phyloP scores from a whole-genome alignment of 2,888 invertebrate genomes.

The Lochmaea capreae region DNA sequence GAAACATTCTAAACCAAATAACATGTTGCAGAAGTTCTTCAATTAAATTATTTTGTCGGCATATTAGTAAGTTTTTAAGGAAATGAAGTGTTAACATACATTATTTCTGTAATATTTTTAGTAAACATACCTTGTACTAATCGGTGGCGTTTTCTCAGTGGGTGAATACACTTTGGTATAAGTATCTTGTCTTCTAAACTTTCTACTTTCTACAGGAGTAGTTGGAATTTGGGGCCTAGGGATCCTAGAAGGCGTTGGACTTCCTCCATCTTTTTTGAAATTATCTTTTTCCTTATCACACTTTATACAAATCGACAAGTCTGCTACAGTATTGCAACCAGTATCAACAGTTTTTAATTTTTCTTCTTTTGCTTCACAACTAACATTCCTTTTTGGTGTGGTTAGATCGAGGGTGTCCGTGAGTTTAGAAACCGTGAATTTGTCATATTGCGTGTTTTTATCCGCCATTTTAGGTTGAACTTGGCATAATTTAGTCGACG shows the following conservation, averaged over 20 bases:
- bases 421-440: conserved; percentile 49
- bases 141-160: conserved; percentile 45
- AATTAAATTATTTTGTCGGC: too few relatives aligned
- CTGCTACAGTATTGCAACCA: conserved; percentile 51
- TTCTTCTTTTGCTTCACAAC: conserved; percentile 54
- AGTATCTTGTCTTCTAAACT: conserved; percentile 64
- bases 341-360: conserved; percentile 47
- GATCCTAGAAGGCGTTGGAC: conserved; percentile 59
- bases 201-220: conserved; percentile 61
- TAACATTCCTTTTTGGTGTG: conserved; percentile 50
- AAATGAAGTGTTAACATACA: too few relatives aligned
- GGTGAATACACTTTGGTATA: conserved; percentile 62
- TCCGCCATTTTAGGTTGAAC: conserved; percentile 54
- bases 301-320: conserved; percentile 49
- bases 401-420: conserved; percentile 61
- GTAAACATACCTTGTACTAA: conserved; percentile 44
- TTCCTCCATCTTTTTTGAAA: conserved; percentile 53
- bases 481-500: conserved; percentile 57
- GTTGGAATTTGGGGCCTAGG: conserved; percentile 60
- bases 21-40: too few relatives aligned
- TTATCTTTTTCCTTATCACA: conserved; percentile 56
- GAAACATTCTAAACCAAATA: too few relatives aligned
- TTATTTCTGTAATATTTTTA: too few relatives aligned
- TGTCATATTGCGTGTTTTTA: conserved; percentile 59
- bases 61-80: too few relatives aligned